Conservation (phyloP, 2,888 invertebrate genomes). For the Drosophila acutilabella region DNA sequence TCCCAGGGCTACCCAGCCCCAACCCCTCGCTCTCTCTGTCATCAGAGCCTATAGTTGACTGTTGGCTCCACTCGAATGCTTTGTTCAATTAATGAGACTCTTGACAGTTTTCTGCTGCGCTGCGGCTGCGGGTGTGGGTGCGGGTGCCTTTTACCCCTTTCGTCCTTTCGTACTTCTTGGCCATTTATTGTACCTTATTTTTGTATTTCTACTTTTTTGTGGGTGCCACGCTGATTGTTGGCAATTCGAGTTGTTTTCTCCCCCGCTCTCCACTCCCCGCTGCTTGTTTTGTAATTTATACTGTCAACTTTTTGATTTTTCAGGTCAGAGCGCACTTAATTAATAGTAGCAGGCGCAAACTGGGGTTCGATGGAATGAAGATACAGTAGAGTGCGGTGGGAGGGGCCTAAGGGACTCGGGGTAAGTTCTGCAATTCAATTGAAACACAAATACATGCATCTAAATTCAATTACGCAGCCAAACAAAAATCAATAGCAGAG, state of each 20-base stretch:
- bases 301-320: constrained; percentile 81
- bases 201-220: constrained; percentile 10
- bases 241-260: constrained; percentile 42
- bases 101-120: constrained; percentile 77
- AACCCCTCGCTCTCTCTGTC: background rate
- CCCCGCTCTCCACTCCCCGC: background rate
- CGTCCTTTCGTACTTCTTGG: constrained; percentile 17
- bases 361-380: background rate
- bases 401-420: background rate
- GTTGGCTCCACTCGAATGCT: constrained; percentile 71
- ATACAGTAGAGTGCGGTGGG: background rate
- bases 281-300: constrained; percentile 77
- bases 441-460: constrained; percentile 56
- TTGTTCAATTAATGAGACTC: constrained; percentile 82
- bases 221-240: constrained; percentile 45
- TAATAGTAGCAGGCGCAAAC: constrained; percentile 62
- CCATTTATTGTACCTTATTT: constrained; percentile 39
- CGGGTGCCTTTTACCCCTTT: constrained; percentile 15
- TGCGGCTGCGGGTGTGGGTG: constrained; percentile 33
- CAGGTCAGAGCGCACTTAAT: constrained; percentile 78
- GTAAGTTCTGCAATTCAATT: constrained; percentile 48
- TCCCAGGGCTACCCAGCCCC: background rate
- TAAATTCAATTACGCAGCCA: constrained; percentile 73
- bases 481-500: constrained; percentile 71
- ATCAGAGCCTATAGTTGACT: constrained; percentile 29